phyloP scores from a whole-genome alignment of 2,888 invertebrate genomes.

The Caenorhabditis sp. region DNA sequence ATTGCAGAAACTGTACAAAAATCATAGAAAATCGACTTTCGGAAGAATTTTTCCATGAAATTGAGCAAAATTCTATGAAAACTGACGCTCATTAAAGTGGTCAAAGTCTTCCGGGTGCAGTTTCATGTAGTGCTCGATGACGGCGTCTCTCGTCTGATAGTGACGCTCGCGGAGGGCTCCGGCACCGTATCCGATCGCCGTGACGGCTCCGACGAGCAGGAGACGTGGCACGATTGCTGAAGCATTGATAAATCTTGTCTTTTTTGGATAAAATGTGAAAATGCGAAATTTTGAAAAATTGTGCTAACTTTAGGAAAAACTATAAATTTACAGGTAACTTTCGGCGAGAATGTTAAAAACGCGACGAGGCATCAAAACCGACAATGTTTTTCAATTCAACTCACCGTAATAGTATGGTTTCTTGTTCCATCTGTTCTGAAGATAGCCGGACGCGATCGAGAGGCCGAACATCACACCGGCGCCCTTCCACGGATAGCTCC shows the following conservation, averaged over 20 bases:
- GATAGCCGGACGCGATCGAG: constrained; percentile 55
- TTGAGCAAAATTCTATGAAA: not conserved
- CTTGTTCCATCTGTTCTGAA: constrained; percentile 72
- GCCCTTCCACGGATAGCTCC: constrained; percentile 73
- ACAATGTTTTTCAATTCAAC: no score
- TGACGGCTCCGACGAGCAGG: constrained; percentile 58
- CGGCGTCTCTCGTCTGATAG: constrained; percentile 75
- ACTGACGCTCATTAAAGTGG: constrained; percentile 74
- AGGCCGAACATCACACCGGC: constrained; percentile 65
- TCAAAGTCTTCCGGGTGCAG: constrained; percentile 78
- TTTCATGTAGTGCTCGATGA: constrained; percentile 76
- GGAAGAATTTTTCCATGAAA: no score
- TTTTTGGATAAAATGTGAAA: no score
- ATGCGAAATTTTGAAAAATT: no score
- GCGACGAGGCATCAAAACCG: no score
- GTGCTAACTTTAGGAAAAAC: no score
- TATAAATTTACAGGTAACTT: no score
- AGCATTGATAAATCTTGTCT: no score
- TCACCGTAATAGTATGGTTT: constrained; percentile 77
- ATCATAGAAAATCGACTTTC: no score
- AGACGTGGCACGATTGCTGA: constrained; percentile 66
- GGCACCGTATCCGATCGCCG: constrained; percentile 68
- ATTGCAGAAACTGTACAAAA: no score
- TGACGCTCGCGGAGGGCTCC: constrained; percentile 73
- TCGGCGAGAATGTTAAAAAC: no score